phyloP scores from a whole-genome alignment of 2,113 vertebrate species.

The Leptodactylus fuscus region DNA sequence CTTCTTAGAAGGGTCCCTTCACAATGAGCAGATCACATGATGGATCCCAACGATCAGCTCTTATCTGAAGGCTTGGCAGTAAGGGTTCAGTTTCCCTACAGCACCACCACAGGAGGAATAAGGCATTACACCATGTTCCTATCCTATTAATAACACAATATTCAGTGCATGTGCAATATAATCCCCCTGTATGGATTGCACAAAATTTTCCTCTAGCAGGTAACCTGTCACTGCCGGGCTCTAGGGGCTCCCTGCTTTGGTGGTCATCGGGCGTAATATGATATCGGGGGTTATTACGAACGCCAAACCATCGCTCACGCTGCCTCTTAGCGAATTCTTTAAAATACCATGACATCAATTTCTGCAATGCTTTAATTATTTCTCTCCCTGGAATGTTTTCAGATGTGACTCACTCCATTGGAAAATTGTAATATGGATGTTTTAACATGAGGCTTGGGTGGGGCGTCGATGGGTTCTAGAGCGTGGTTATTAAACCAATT shows the following conservation, averaged over 20 bases:
- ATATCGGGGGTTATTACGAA: constrained; percentile 70
- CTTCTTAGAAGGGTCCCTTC: too few relatives aligned
- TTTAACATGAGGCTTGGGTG: constrained; percentile 66
- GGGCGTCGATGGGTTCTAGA: constrained; percentile 46
- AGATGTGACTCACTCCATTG: constrained; percentile 75
- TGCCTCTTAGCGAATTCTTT: constrained; percentile 76
- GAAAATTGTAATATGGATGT: constrained; percentile 71
- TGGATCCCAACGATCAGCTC: too few relatives aligned
- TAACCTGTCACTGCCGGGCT: constrained; percentile 40
- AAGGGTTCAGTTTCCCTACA: too few relatives aligned
- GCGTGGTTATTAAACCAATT: constrained; percentile 49
- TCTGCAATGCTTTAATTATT: constrained; percentile 74
- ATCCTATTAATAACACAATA: neutral
- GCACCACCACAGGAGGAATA: too few relatives aligned
- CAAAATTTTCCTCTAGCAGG: neutral
- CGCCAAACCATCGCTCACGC: constrained; percentile 73
- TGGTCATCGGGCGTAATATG: constrained; percentile 71
- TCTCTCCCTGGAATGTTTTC: constrained; percentile 80
- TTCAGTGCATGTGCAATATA: neutral
- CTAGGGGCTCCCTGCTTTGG: constrained; percentile 69
- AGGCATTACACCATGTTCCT: too few relatives aligned
- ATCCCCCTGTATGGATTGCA: neutral
- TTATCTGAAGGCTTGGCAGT: too few relatives aligned
- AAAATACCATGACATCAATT: constrained; percentile 80
- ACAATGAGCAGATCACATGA: too few relatives aligned